Base-by-base conservation (phyloP, 1,140 invertebrate genomes). In the Hycleus cichorii region DNA sequence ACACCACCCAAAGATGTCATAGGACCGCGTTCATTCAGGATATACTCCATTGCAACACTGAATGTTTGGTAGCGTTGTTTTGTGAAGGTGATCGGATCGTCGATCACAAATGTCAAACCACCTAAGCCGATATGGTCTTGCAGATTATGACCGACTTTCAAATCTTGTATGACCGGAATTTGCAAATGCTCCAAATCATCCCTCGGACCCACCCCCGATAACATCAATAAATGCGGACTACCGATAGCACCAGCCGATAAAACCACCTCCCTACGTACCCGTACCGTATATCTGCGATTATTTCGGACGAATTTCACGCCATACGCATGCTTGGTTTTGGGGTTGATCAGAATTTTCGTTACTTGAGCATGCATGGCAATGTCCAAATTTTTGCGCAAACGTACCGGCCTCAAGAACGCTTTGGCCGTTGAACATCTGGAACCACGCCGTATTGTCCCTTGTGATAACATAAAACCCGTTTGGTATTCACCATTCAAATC, bases 391-490 rank as follows among this genome's bases (percentile, higher is more conserved):
- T 75, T 72, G 12, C 93, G 78, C 39, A 86, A 80, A 9, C 88
- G 77, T 0, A 91, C 83, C 0, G 93, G 91, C 49, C 89, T 76
- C 0, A 96, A 75, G 69, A 95, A 96, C 0, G 90, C 93, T 71
- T 91, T 91, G 1, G 91, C 84, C 0, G 93, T 93, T 47, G 89
- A 93, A 74, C 93, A 96, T 39, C 94, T 78, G 7, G 85, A 86
- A 0, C 93, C 93, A 49, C 91, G 80, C 39, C 92, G 75, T 11
- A 94, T 89, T 0, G 93, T 95, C 39, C 81, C 88, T 78, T 91
- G 93, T 0, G 87, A 81, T 43, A 91, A 66, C 89, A 92, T 91
- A 66, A 90, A 91, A 38, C 89, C 90, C 2, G 88, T 89, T 75
- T 93, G 90, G 65, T 84, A 81, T 47, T 78, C 85, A 0, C 90